Evolutionary conservation across 2,888 invertebrate genomes (phyloP).

Genomic region (Epinotia demarniana): DNA sequence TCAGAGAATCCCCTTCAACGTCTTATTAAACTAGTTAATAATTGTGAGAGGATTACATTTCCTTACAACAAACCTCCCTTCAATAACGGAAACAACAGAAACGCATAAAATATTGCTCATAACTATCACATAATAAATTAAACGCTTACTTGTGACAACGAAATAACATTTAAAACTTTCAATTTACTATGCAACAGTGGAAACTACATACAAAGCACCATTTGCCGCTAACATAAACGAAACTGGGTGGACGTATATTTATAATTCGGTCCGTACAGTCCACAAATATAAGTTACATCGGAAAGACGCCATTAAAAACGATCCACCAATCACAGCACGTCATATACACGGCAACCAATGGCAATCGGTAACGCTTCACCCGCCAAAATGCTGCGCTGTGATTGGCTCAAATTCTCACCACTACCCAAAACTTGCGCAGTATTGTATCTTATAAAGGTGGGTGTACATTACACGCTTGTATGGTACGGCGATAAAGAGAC

Average conservation of each 20-base stretch:
- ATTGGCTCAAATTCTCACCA: not conserved
- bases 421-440: constrained; percentile 12
- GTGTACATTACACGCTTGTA: not conserved
- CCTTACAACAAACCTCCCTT: constrained; percentile 51
- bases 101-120: constrained; percentile 64
- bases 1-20: constrained; percentile 25
- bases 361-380: not conserved
- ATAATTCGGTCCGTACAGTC: constrained; percentile 64
- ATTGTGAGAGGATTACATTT: constrained; percentile 64
- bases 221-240: constrained; percentile 75
- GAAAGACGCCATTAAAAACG: not conserved
- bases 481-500: constrained; percentile 15
- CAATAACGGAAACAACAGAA: constrained; percentile 52
- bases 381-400: not conserved
- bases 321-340: constrained; percentile 1
- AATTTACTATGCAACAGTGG: constrained; percentile 44
- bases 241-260: constrained; percentile 63
- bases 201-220: constrained; percentile 74
- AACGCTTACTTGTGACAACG: constrained; percentile 15
- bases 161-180: constrained; percentile 33
- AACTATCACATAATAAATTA: constrained; percentile 30
- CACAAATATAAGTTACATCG: constrained; percentile 23
- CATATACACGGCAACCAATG: not conserved
- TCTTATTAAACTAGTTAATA: constrained; percentile 55
- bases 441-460: constrained; percentile 13